These are phyloP conservation scores for Myotis findleyi DNA, from an alignment of 2,797 vertebrate genomes.

Conservation along the genomic window DNA sequence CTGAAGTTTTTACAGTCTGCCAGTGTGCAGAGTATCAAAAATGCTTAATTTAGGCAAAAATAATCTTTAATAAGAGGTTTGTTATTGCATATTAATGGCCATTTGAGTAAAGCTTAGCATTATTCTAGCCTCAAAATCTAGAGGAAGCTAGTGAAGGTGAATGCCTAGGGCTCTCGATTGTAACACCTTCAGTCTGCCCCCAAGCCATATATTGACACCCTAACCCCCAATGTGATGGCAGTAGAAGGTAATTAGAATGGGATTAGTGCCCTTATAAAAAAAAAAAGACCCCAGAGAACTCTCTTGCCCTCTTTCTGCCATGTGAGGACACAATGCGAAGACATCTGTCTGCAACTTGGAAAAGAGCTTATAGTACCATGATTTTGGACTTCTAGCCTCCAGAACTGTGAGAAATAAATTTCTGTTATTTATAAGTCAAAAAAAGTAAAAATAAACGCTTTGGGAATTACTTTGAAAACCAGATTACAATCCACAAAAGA, in stretches of 20 bases:
- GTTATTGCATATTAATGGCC: background rate
- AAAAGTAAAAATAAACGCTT: background rate
- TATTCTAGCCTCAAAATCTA: background rate
- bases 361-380: background rate
- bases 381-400: background rate
- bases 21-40: background rate
- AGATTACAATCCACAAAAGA: slow-evolving; percentile 57
- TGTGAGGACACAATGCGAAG: background rate
- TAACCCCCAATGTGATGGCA: background rate
- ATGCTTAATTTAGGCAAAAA: slow-evolving; percentile 39
- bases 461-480: slow-evolving; percentile 57
- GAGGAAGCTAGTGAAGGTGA: background rate
- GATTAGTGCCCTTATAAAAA: background rate
- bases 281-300: background rate
- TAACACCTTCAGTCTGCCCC: background rate
- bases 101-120: background rate
- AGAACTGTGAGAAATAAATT: background rate
- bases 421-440: background rate
- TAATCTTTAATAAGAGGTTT: slow-evolving; percentile 8
- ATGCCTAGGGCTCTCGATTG: background rate
- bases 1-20: slow-evolving; percentile 11
- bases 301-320: background rate
- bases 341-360: background rate
- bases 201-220: background rate
- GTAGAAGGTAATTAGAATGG: background rate